Conservation (phyloP, 2,888 invertebrate genomes). For the Tenthredo notha region DNA sequence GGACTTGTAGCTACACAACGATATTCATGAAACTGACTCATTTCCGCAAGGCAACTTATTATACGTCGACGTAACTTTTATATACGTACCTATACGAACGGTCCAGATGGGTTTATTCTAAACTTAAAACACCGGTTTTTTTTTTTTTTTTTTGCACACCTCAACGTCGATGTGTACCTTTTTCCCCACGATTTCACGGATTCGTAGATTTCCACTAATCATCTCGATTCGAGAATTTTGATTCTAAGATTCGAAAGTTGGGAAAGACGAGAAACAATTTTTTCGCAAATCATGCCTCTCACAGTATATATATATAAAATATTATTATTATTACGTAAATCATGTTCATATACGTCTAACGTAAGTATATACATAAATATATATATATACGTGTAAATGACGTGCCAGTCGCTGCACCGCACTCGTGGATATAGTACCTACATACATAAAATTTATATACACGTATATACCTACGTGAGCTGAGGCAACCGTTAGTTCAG, state of each 20-base stretch:
- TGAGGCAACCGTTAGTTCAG: constrained; percentile 30
- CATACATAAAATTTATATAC: background rate
- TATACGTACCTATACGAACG: background rate
- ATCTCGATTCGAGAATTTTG: too few relatives aligned
- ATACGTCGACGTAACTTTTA: background rate
- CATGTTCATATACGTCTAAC: too few relatives aligned
- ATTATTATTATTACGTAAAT: too few relatives aligned
- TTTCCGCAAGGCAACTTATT: background rate
- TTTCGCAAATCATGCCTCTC: too few relatives aligned
- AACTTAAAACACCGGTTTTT: background rate
- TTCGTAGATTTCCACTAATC: too few relatives aligned
- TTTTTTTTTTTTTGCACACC: too few relatives aligned
- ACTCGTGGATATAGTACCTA: background rate
- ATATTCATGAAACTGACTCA: background rate
- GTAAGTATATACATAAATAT: background rate
- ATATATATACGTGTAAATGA: background rate
- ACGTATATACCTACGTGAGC: background rate
- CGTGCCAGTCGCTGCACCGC: background rate
- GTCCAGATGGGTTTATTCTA: background rate
- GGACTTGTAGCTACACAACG: background rate
- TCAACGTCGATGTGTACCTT: too few relatives aligned
- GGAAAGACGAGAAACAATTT: too few relatives aligned
- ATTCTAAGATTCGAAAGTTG: too few relatives aligned
- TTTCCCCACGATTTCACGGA: too few relatives aligned
- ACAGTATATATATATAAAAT: too few relatives aligned